These are phyloP conservation scores for Myotis daubentonii DNA, from an alignment of 2,797 vertebrate species.

Conservation along the genomic window DNA sequence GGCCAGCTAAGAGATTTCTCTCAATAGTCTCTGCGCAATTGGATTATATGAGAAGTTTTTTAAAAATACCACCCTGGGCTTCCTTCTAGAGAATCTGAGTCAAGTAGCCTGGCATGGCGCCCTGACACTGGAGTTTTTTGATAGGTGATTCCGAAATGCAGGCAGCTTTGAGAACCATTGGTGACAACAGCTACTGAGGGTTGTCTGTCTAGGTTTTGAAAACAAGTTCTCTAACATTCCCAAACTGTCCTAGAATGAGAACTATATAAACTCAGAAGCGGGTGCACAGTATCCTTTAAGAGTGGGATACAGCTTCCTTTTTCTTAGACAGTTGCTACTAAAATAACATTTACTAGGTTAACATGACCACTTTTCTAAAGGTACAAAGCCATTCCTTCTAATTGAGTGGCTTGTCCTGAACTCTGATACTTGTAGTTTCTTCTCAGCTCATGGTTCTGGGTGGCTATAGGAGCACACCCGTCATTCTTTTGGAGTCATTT, in stretches of 20 bases:
- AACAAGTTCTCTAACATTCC: neutral
- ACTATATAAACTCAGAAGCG: neutral
- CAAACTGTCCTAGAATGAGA: neutral
- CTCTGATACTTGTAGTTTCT: neutral
- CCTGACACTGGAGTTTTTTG: neutral
- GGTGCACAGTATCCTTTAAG: neutral
- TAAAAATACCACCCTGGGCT: neutral
- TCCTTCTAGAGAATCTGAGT: neutral
- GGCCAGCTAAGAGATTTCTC: neutral
- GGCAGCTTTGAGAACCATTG: neutral
- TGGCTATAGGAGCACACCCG: neutral
- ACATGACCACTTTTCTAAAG: neutral
- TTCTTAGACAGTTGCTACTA: neutral
- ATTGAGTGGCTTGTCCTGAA: neutral
- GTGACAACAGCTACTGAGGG: neutral
- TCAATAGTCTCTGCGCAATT: neutral
- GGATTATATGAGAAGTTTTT: neutral
- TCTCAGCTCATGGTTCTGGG: neutral
- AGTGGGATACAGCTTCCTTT: neutral
- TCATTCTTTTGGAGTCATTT: neutral
- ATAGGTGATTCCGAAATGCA: neutral
- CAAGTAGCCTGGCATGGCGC: neutral
- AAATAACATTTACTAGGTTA: conserved; percentile 4
- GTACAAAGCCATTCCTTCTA: neutral
- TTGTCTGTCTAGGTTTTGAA: neutral